Evolutionary conservation across 1,140 invertebrate species (phyloP).

Genomic region (Saccostrea echinata): DNA sequence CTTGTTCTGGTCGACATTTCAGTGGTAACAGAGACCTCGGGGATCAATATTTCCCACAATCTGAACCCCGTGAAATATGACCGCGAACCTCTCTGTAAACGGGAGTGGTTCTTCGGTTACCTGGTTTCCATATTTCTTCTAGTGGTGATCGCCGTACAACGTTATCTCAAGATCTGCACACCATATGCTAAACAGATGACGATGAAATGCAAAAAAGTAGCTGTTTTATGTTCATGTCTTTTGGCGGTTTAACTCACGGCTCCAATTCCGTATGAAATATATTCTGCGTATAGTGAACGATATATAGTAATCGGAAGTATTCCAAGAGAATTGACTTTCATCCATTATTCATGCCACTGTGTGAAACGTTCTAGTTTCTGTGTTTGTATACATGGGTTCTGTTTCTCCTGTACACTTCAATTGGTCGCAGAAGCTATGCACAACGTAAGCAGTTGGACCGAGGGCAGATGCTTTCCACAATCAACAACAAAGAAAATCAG

Average conservation of each 20-base stretch:
- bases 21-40: background rate
- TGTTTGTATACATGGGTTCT: background rate
- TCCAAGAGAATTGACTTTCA: background rate
- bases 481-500: background rate
- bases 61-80: background rate
- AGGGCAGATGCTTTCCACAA: background rate
- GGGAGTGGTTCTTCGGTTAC: conserved; percentile 5
- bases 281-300: background rate
- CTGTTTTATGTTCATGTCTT: background rate
- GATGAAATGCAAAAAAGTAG: conserved; percentile 29
- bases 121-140: conserved; percentile 10
- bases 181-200: conserved; percentile 49
- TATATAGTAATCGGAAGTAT: conserved; percentile 2
- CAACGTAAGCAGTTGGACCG: background rate
- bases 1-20: conserved; percentile 38
- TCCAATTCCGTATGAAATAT: background rate
- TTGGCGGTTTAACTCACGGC: background rate
- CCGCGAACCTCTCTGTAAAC: background rate
- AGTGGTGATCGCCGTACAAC: conserved; percentile 43
- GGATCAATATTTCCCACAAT: conserved; percentile 5
- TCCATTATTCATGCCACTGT: background rate
- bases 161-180: conserved; percentile 48
- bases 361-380: background rate
- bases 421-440: background rate
- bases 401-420: background rate